Base-by-base conservation (phyloP, 2,888 invertebrate genomes). In the Pomacea canaliculata region DNA sequence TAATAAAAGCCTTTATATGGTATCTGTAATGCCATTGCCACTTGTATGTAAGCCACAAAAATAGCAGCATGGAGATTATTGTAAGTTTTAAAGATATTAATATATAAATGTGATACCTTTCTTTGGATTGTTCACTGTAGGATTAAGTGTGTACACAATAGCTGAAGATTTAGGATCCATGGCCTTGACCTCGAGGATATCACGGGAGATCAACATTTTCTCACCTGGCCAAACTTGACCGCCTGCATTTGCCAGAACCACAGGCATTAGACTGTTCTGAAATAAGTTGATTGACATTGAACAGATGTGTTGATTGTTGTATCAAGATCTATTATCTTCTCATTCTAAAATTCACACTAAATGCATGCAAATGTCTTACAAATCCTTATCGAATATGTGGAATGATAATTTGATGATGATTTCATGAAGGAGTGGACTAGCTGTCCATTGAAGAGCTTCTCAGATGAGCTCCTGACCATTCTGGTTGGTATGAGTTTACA, bases 61-160 rank as follows among this genome's bases (percentile, higher is more conserved):
- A 56, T 5, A 37, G 37, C 37, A 37, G 37, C 37, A 37, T 37
- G 0, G 37, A 56, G 51, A 56, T 56, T 13, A 56, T 16, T 56
- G 51, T 10, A 56, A 56, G 51, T 16, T 56, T 10, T 10, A 56
- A 16, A 56, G 51, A 56, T 16, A 7, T 10, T 13, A 16, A 56
- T 68, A 48, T 10, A 68, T n/a, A 68, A 19, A 23, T 56, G 7
- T 5, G 71, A 73, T 79, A 87, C 88, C 88, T 79, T 86, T 81
- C 78, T 83, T 83, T 10, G 88, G 88, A 74, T 88, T 88, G 71
- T 85, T 84, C 46, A 81, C 76, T 4, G 84, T 81, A 12, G 88
- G 88, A 16, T 82, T 80, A 49, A 88, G 82, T 63, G 88, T 87
- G 69, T 84, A 87, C 18, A 87, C 81, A 51, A 85, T 82, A 70